phyloP scores from a whole-genome alignment of 2,113 vertebrate genomes.

The Athene noctua region DNA sequence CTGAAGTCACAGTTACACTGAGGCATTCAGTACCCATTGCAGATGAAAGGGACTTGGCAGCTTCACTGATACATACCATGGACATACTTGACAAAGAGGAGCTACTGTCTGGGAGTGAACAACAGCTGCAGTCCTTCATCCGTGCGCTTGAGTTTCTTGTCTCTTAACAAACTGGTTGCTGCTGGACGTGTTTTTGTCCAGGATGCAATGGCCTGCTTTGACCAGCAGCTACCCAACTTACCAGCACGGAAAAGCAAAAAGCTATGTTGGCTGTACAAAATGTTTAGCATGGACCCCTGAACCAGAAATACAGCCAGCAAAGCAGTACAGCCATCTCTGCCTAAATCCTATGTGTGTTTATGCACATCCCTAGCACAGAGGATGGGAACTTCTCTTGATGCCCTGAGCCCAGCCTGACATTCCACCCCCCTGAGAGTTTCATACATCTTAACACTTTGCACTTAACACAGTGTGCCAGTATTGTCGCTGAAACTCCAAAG shows the following conservation, averaged over 20 bases:
- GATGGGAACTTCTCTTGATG: background rate
- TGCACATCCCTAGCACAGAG: background rate
- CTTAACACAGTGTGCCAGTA: background rate
- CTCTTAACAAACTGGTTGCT: background rate
- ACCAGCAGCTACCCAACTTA: background rate
- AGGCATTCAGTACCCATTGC: background rate
- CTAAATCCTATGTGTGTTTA: background rate
- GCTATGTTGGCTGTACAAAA: background rate
- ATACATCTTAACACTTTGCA: background rate
- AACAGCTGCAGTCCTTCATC: background rate
- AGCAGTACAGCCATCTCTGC: background rate
- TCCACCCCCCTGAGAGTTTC: background rate
- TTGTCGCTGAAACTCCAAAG: background rate
- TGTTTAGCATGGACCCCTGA: background rate
- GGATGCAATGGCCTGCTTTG: background rate
- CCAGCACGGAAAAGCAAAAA: background rate
- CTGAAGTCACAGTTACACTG: background rate
- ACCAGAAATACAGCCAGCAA: background rate
- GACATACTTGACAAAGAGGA: background rate
- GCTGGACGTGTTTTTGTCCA: background rate
- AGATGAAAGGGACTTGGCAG: background rate
- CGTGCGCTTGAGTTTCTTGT: background rate
- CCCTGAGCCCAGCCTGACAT: background rate
- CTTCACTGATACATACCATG: background rate
- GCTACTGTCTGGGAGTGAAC: background rate